Base-by-base conservation (phyloP, 1,140 invertebrate species). In the Parasteatoda tepidariorum region DNA sequence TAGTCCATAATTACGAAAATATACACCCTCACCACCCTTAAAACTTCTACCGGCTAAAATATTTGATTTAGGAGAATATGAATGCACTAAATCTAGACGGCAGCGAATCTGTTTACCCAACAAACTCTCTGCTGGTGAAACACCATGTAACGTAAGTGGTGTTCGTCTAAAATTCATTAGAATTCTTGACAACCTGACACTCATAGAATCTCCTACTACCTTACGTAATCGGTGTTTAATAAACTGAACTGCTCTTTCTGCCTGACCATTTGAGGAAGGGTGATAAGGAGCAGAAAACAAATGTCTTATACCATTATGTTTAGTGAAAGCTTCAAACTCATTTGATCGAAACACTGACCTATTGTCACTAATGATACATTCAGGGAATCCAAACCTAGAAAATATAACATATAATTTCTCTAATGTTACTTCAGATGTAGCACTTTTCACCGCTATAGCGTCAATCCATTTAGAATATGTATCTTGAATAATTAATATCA, bases 271-370 rank as follows among this genome's bases (percentile, higher is more conserved):
- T 0, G 83, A 68, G 22, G 84, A 78, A 22, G 88, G 88, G 59
- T 87, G 85, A 41, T 87, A 86, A 18, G 84, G 24, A 0, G 86
- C 86, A 3, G 87, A 85, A 54, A 78, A 75, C 0, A 84, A 64
- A 48, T 87, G 87, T 24, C 86, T 33, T 15, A 87, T 87, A 0
- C 83, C 76, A 41, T 86, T 48, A 13, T 59, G 7, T 26, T 62
- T 79, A 0, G 26, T 31, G 28, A 84, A 73, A 18, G 73, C 6
- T 24, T 31, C 18, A 67, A 87, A 85, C 5, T 70, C 30, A 13
- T 31, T 85, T 86, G 70, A 89, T 24, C 66, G 86, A 62, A 90
- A 91, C 79, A 89, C 89, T 0, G 83, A 26, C 2, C 89, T 89
- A 68, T 87, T 87, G 79, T 91, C 89, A 0, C 88, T 89, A 0